Evolutionary conservation across 2,888 invertebrate genomes (phyloP), one percentile per base, ranked within the genome.

Genomic region (Drosophila pseudotakahashii): DNA sequence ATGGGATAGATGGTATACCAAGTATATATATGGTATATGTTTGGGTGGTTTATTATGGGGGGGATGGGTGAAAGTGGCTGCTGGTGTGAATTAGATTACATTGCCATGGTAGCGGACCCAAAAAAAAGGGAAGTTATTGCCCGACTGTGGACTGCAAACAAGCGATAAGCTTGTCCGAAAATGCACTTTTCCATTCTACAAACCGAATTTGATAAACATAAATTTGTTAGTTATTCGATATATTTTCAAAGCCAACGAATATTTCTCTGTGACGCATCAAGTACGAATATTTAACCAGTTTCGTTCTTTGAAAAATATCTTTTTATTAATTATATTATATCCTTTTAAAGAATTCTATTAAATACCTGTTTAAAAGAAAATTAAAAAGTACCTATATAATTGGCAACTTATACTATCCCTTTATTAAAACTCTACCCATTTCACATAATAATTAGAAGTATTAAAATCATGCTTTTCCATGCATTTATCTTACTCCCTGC

Each of bases 81-180:
- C 79, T 81, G 87, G 70, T 81, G 76, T 45, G 75, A 78, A 75
- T 79, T 79, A 83, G 85, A 87, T 83, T 87, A 87, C 54, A 76
- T 68, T 59, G 77, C 63, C 66, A 68, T 58, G 68, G 58, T 36
- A 48, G 44, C 50, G 41, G 42, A 16, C 52, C 39, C 39, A 37
- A 54, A 61, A 66, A 66, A 63, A 30, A 45, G 19, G 30, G n/a
- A 58, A 50, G 61, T 58, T 54, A 71, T 44, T 62, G 62, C 45
- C 26, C 63, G 14, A 47, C 59, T 68, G 60, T 50, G 60, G 69
- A 74, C 87, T 82, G 81, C 84, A 63, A 78, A 66, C 50, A 59
- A 11, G 52, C 77, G 81, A 82, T 82, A 82, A 82, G 79, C 79
- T 54, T 63, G 58, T 75, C 50, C 58, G 61, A 59, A 71, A 57